Percentiles rank a stretch among this genome's conserved stretches.
phyloP scores from a whole-genome alignment of 2,113 vertebrate species.

The Nannobrachium achirus region DNA sequence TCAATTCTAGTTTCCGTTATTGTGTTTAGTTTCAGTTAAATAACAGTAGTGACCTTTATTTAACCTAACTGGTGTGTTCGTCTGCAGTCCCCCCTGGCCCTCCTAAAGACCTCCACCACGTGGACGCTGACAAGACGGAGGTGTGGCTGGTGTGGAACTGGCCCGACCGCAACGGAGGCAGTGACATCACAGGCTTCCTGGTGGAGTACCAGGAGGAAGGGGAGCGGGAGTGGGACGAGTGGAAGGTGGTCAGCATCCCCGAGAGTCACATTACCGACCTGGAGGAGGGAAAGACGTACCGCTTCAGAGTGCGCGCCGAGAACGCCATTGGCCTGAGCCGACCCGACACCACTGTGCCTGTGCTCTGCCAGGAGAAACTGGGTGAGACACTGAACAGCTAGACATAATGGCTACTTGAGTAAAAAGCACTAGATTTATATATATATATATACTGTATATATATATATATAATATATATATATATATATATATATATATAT shows the following conservation, averaged over 20 bases:
- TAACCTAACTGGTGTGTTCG: no score
- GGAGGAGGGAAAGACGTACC: slow-evolving; percentile 94
- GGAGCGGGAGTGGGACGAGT: slow-evolving; percentile 89
- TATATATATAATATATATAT: no score
- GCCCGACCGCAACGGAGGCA: slow-evolving; percentile 96
- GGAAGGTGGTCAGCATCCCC: slow-evolving; percentile 92
- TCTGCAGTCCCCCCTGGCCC: slow-evolving; percentile 98
- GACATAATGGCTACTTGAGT: no score
- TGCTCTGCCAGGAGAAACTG: slow-evolving; percentile 97
- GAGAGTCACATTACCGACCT: slow-evolving; percentile 94
- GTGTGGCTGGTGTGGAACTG: slow-evolving; percentile 96
- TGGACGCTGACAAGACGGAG: slow-evolving; percentile 95
- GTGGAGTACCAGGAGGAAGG: slow-evolving; percentile 98
- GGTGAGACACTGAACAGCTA: slow-evolving; percentile 85
- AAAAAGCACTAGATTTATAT: no score
- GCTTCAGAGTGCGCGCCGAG: slow-evolving; percentile 94
- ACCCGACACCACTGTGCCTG: slow-evolving; percentile 95
- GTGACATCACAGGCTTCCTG: slow-evolving; percentile 95
- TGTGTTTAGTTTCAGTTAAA: no score
- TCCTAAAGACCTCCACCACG: slow-evolving; percentile 95
- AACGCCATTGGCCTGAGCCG: slow-evolving; percentile 93
- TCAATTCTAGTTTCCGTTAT: no score
- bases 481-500: no score
- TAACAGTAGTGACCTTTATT: no score
- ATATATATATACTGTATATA: no score